Evolutionary conservation across 2,888 invertebrate species (phyloP).

Genomic region (Scotopteryx bipunctaria): DNA sequence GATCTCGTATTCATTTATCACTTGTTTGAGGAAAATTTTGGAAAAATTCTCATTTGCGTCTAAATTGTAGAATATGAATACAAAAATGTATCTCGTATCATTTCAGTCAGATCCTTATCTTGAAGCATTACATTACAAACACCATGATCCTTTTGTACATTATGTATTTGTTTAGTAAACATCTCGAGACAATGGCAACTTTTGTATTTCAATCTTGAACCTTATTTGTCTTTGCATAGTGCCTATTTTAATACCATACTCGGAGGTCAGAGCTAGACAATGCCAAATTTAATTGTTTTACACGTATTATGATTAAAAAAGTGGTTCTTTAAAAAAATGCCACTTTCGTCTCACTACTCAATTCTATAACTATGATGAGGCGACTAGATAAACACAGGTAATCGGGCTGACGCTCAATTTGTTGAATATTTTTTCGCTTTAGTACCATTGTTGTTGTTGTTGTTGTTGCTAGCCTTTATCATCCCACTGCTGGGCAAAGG

Average conservation of each 20-base stretch:
- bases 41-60: slow-evolving; percentile 19
- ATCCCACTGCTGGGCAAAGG: no score
- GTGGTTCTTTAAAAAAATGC: no score
- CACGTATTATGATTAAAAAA: no score
- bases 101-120: slow-evolving; percentile 31
- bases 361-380: no score
- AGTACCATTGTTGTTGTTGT: no score
- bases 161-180: slow-evolving; percentile 22
- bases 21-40: background rate
- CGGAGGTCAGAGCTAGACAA: slow-evolving; percentile 18
- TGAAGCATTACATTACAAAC: slow-evolving; percentile 24
- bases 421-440: no score
- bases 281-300: slow-evolving; percentile 28
- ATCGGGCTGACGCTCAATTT: no score
- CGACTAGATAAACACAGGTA: no score
- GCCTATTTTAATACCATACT: background rate
- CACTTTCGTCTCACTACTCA: no score
- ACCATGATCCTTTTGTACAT: slow-evolving; percentile 31
- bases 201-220: background rate
- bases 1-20: no score
- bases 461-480: no score
- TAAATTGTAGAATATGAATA: slow-evolving; percentile 20
- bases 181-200: slow-evolving; percentile 6
- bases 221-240: background rate
- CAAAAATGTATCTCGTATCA: slow-evolving; percentile 29